Percentiles rank a stretch among this genome's conserved stretches.
These are phyloP conservation scores for Pomatostomus ruficeps DNA, from an alignment of 2,113 vertebrate genomes.

Conservation along the genomic window DNA sequence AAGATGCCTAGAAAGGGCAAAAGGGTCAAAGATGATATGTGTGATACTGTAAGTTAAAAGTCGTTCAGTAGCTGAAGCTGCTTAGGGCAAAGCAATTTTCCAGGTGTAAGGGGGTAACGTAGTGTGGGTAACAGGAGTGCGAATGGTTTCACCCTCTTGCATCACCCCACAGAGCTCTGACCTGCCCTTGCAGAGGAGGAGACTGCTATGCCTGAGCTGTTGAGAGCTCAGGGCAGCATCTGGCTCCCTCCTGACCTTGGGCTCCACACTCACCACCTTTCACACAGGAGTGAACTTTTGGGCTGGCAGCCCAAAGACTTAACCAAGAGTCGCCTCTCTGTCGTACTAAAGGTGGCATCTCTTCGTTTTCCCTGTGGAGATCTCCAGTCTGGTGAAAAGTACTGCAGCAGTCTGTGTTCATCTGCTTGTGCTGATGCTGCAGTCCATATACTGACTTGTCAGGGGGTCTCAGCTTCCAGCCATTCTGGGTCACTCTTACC, in stretches of 20 bases:
- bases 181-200: accelerated
- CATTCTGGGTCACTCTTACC: accelerated
- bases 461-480: neutral
- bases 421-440: neutral
- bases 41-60: neutral
- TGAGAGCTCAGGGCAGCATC: neutral
- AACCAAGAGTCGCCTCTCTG: accelerated
- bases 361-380: neutral
- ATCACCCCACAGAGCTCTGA: neutral
- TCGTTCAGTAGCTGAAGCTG: neutral
- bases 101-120: neutral
- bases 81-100: neutral
- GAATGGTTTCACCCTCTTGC: neutral
- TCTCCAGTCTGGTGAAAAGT: neutral
- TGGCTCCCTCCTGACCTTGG: neutral
- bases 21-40: neutral
- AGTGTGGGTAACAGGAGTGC: neutral
- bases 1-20: neutral
- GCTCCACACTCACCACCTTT: neutral
- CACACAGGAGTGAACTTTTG: accelerated
- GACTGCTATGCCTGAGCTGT: accelerated
- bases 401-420: neutral
- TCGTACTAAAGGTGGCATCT: too few relatives aligned
- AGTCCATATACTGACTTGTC: neutral
- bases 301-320: neutral